Conservation (phyloP, 2,888 invertebrate genomes). For the Heteropelma amictum region DNA sequence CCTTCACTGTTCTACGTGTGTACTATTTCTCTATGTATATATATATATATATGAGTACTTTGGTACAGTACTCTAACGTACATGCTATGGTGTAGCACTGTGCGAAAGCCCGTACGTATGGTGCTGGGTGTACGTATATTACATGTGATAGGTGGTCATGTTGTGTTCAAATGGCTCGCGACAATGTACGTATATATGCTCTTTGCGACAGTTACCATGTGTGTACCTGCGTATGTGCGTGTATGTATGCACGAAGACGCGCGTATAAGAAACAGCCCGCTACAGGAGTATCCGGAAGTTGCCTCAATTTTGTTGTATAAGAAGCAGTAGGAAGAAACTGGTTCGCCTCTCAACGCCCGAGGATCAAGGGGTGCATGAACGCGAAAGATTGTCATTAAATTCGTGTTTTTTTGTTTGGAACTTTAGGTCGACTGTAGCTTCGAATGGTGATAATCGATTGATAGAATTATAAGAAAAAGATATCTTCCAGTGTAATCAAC, state of each 20-base stretch:
- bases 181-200: neutral
- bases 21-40: neutral
- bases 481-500: too few species aligned
- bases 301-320: too few species aligned
- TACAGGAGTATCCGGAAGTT: neutral
- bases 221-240: too few species aligned
- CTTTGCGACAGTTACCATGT: constrained; percentile 7
- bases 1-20: constrained; percentile 4
- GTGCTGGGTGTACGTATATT: neutral
- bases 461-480: too few species aligned
- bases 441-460: too few species aligned
- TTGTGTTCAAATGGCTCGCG: neutral
- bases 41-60: neutral
- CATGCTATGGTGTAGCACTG: neutral
- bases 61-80: neutral
- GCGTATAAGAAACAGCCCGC: neutral
- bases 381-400: too few species aligned
- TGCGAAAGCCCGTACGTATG: neutral
- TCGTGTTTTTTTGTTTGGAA: too few species aligned
- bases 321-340: too few species aligned
- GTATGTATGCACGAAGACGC: neutral
- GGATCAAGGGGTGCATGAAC: too few species aligned
- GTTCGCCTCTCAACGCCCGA: too few species aligned
- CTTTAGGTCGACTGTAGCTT: too few species aligned
- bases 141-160: neutral